Evolutionary conservation across 2,113 vertebrate genomes (phyloP).

Genomic region (Pagrus major): DNA sequence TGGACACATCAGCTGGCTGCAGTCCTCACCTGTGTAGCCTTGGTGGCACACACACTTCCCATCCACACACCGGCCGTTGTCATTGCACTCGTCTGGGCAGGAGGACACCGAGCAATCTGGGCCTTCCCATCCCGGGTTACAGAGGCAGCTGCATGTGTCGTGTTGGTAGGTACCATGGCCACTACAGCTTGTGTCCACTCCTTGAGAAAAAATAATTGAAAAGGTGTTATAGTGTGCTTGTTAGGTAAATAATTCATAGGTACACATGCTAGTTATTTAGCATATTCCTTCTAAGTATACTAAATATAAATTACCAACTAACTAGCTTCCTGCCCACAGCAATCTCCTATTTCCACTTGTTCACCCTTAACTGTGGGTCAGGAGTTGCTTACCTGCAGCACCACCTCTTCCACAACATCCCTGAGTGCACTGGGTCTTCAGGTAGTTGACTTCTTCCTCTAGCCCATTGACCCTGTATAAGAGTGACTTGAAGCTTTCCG

Average conservation of each 20-base stretch:
- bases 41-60: slow-evolving; percentile 85
- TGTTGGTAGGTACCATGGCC: slow-evolving; percentile 84
- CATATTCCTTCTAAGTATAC: too few relatives aligned
- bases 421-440: slow-evolving; percentile 86
- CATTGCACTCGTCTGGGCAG: slow-evolving; percentile 87
- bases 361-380: too few relatives aligned
- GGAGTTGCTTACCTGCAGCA: slow-evolving; percentile 80
- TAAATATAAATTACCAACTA: too few relatives aligned
- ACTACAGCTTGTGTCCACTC: slow-evolving; percentile 81
- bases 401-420: slow-evolving; percentile 83
- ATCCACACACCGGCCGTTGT: slow-evolving; percentile 85
- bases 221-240: background rate
- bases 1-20: slow-evolving; percentile 83
- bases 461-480: slow-evolving; percentile 88
- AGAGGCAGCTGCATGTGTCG: slow-evolving; percentile 85
- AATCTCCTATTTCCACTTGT: too few relatives aligned
- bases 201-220: slow-evolving; percentile 52
- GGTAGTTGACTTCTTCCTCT: slow-evolving; percentile 88
- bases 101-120: slow-evolving; percentile 84
- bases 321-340: too few relatives aligned
- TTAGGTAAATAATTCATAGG: background rate
- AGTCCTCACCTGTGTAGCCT: slow-evolving; percentile 85
- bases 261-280: too few relatives aligned
- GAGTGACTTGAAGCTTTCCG: slow-evolving; percentile 83
- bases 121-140: slow-evolving; percentile 89